Evolutionary conservation across 2,888 invertebrate species (phyloP), one percentile per base, ranked within the genome.

Genomic region (Clunio marinus): DNA sequence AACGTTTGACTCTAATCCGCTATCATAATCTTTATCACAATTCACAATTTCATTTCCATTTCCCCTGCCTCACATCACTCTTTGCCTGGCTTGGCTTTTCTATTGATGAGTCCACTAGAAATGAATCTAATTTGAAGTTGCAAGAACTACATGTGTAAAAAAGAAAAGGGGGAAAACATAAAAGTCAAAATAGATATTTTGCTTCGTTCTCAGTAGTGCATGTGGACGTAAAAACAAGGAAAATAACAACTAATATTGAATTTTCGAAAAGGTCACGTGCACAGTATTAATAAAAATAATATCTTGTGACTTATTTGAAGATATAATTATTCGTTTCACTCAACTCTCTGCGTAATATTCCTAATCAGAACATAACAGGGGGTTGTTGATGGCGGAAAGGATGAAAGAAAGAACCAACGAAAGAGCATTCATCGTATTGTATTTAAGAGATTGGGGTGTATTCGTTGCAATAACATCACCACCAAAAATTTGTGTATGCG

Each of bases 271-370:
- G 66, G 66, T 66, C 66, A 66, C 66, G 66, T 66, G 66, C 28
- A 22, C 25, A 17, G 55, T 51, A 66, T 66, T 66, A 66, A 66
- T 66, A 66, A 66, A 66, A 66, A 46, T 57, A 57, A 57, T 57
- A 15, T 45, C 51, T 55, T 66, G 28, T 32, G 66, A 66, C 66
- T 66, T 55, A 46, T 46, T 32, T n/a, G 17, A 55, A 22, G 45
- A 51, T 46, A 66, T 66, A 66, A 55, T 66, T 55, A 55, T 66
- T 66, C 66, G 63, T 63, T 63, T 41, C 63, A 63, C 63, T 63
- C 62, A 41, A 55, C 32, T 66, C n/a, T 22, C 20, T 25, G 22
- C 25, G 46, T 66, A 66, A 55, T 66, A 28, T 35, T n/a, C n/a
- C n/a, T n/a, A n/a, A n/a, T n/a, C 13, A 66, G 22, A 7, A 17